These are phyloP conservation scores for Cyanoliseus patagonus DNA, from an alignment of 2,113 vertebrate genomes.

Conservation along the genomic window DNA sequence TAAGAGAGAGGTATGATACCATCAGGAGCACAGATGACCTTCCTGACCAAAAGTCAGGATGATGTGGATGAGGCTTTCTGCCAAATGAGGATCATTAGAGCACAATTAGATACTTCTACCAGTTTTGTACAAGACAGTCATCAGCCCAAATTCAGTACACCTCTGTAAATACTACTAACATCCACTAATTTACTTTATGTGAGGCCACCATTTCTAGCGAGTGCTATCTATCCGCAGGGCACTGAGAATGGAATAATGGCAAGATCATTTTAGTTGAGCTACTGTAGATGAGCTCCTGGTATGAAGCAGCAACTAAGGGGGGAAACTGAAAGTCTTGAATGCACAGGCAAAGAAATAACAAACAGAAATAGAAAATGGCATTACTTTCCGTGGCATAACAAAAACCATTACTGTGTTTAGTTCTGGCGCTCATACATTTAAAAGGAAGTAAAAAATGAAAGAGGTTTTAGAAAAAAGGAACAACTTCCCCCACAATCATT, in stretches of 20 bases:
- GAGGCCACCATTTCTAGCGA: background rate
- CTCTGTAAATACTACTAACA: background rate
- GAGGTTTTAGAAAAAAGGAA: background rate
- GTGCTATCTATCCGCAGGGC: background rate
- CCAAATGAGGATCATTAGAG: background rate
- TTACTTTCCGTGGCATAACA: background rate
- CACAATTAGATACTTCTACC: background rate
- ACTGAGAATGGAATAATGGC: background rate
- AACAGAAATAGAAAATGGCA: background rate
- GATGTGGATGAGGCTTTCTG: background rate
- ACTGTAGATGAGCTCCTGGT: background rate
- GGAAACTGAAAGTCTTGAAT: background rate
- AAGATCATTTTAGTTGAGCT: background rate
- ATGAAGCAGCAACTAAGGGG: background rate
- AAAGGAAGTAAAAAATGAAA: slow-evolving; percentile 10
- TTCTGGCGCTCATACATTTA: background rate
- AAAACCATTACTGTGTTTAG: background rate
- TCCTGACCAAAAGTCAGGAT: background rate
- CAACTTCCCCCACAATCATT: background rate
- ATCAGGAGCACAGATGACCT: background rate
- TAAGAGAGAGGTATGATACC: background rate
- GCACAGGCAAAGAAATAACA: background rate
- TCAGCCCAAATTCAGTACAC: background rate
- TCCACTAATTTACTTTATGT: background rate
- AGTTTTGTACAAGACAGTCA: background rate